Conservation (phyloP, 2,113 vertebrate genomes). For the Tichodroma muraria region DNA sequence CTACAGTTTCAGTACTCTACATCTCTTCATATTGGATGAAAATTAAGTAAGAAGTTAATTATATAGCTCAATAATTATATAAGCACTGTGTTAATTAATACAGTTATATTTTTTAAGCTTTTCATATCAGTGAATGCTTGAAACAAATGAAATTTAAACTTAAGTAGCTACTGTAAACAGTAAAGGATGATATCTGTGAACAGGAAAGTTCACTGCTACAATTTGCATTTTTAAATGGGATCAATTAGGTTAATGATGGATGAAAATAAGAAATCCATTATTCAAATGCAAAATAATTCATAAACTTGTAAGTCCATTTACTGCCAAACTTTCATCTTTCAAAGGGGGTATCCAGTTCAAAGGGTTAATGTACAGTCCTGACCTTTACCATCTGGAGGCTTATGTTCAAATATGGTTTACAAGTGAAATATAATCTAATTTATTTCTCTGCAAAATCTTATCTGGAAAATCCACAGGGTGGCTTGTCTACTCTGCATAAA, state of each 20-base stretch:
- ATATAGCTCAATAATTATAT: slow-evolving; percentile 2
- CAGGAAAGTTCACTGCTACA: slow-evolving; percentile 24
- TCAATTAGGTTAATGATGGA: slow-evolving; percentile 67
- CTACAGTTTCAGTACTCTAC: not conserved
- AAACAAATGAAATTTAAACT: slow-evolving; percentile 17
- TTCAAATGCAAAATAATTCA: slow-evolving; percentile 65
- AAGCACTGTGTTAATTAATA: not conserved
- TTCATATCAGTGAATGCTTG: not conserved
- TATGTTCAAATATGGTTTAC: slow-evolving; percentile 16
- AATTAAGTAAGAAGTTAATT: slow-evolving; percentile 15
- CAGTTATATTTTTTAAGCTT: slow-evolving; percentile 19
- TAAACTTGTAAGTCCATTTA: slow-evolving; percentile 50
- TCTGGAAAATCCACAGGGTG: not conserved
- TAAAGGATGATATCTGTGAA: not conserved
- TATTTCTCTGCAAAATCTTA: not conserved
- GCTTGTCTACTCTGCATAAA: not conserved
- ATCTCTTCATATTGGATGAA: not conserved
- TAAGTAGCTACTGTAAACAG: slow-evolving; percentile 5
- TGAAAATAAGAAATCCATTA: slow-evolving; percentile 62
- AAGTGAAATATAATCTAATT: slow-evolving; percentile 26
- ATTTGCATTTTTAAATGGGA: slow-evolving; percentile 62
- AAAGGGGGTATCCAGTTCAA: slow-evolving; percentile 30
- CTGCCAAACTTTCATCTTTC: slow-evolving; percentile 58
- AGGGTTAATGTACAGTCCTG: slow-evolving; percentile 34
- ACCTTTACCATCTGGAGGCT: slow-evolving; percentile 27